These are phyloP conservation scores for Muschampia plurimacula DNA, from an alignment of 2,888 invertebrate genomes.

Conservation along the genomic window DNA sequence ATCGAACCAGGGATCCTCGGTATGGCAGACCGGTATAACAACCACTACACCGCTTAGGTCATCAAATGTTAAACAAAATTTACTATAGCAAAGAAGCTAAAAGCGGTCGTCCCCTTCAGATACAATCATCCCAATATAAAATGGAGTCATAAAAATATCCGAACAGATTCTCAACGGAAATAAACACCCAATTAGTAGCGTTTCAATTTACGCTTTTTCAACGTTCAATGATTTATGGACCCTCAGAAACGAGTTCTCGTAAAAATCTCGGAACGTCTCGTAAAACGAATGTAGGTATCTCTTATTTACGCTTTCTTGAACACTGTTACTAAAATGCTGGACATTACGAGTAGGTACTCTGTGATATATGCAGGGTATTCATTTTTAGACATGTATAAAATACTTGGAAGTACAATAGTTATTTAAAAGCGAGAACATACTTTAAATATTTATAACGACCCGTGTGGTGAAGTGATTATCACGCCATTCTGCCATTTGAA, in stretches of 20 bases:
- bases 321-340: slow-evolving; percentile 6
- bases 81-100: background rate
- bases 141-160: slow-evolving; percentile 11
- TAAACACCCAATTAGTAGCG: slow-evolving; percentile 30
- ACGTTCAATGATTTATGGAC: slow-evolving; percentile 40
- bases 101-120: background rate
- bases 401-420: too few relatives aligned
- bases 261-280: slow-evolving; percentile 59
- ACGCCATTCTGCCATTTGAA: too few relatives aligned
- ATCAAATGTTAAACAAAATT: background rate
- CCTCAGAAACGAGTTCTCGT: slow-evolving; percentile 49
- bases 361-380: background rate
- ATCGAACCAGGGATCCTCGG: too few relatives aligned
- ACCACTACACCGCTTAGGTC: too few relatives aligned
- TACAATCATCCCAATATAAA: background rate
- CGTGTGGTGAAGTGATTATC: too few relatives aligned
- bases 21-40: too few relatives aligned
- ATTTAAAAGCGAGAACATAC: too few relatives aligned
- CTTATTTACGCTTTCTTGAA: slow-evolving; percentile 66
- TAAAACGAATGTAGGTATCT: slow-evolving; percentile 60
- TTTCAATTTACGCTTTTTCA: slow-evolving; percentile 27
- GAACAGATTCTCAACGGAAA: slow-evolving; percentile 17
- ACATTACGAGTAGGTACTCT: background rate
- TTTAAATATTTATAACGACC: too few relatives aligned
- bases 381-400: too few relatives aligned